Evolutionary conservation across 2,888 invertebrate species (phyloP), one percentile per base, ranked within the genome.

Genomic region (Chymomyza fuscimana): DNA sequence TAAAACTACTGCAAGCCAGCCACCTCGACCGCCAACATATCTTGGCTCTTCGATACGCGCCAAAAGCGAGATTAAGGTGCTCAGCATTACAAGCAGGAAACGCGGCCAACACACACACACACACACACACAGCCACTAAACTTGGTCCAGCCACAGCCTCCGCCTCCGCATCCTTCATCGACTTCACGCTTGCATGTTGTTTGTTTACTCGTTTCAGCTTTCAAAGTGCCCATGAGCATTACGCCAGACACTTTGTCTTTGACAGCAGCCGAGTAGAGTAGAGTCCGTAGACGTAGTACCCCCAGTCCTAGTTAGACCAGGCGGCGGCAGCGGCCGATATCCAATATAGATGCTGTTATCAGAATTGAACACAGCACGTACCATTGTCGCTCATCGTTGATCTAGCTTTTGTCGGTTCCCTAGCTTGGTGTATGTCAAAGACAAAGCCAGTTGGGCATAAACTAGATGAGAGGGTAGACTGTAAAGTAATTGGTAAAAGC

Each of bases 231-330:
- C 83, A 81, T 78, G 81, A 86, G 86, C 83, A 86, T 83, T 86
- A 83, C 81, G 80, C 86, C 82, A 83, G 86, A 83, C 86, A 85
- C 82, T 85, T 85, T 83, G 82, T 85, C 86, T 85, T 83, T 83
- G 82, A 83, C 82, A 83, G 82, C 82, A 68, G 56, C 25, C 67
- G 16, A 29, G 50, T 19, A 5, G 22, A 22, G 19, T 22, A 56
- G 60, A 15, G 51, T 16, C 51, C 51, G 52, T 63, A 68, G 56
- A 32, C 7, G 32, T 9, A 32, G 9, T 32, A 32, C 32, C 5
- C 32, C 32, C 32, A 61, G 32, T 67, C 66, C 63, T 32, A 62
- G 54, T 70, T n/a, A 63, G 36, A 59, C 63, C 59, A 62, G 51
- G 36, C 22, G 54, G 54, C 54, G 54, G 54, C 54, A 19, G 58